Base-by-base conservation (phyloP, 2,888 invertebrate species). In the Diaphora mendica region DNA sequence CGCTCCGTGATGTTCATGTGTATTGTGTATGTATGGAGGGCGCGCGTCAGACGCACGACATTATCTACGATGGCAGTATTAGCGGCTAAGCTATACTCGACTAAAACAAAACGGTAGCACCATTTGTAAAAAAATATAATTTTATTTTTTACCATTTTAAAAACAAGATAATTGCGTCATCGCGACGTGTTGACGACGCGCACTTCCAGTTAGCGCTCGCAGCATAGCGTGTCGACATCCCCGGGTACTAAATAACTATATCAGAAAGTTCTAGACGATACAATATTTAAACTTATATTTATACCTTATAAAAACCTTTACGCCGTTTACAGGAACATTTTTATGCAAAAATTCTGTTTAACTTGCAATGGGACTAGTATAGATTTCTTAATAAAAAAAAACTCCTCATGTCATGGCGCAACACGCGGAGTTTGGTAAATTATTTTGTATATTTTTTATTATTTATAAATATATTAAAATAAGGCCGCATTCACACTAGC, bases 301-400 rank as follows among this genome's bases (percentile, higher is more conserved):
- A 91, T 90, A 85, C 91, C 91, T 93, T 93, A 89, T 78, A 90
- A 92, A 89, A 91, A 91, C 91, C 91, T 92, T 92, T 92, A 94
- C 92, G 93, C 93, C 93, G 92, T 93, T 84, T 92, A 93, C 93
- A 95, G 95, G 95, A 95, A 95, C 95, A 95, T 93, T 88, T 91
- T 90, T 86, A 93, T 94, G 91, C 93, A 93, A 93, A 92, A 92
- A 92, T 91, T 83, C 91, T 93, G 92, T 94, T 91, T 90, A 91
- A 92, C 93, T 94, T 95, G 95, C 94, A 94, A 94, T 93, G 93
- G 92, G 95, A 95, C 95, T 95, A 95, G 95, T 94, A 93, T 91
- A 91, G 87, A 91, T 90, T 91, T 89, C 90, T 89, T 89, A 89
- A n/a, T n/a, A 86, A 82, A 87, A 79, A 83, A 84, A 77, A 84